Evolutionary conservation across 2,113 vertebrate species (phyloP).

Genomic region (Otis tarda): DNA sequence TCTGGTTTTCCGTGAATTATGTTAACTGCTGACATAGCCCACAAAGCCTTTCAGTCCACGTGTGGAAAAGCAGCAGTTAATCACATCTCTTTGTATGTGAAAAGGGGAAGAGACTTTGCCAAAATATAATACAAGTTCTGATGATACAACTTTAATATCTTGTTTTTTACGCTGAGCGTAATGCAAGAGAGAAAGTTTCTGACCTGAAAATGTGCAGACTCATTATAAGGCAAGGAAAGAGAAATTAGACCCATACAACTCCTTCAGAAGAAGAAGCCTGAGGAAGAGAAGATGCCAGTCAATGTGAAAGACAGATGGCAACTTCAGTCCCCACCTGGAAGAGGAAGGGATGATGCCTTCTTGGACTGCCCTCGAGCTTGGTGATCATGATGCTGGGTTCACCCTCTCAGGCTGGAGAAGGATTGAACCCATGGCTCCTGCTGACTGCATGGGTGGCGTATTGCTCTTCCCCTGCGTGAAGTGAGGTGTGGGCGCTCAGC

Average conservation of each 20-base stretch:
- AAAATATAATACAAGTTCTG: slow-evolving; percentile 12
- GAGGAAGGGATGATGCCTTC: not conserved
- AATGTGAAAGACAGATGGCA: not conserved
- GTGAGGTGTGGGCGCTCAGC: not conserved
- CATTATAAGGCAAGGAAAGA: slow-evolving; percentile 14
- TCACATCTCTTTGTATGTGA: slow-evolving; percentile 28
- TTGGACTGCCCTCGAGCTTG: fast-evolving
- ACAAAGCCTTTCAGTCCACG: slow-evolving; percentile 7
- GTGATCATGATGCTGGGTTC: not conserved
- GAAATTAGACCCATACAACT: not conserved
- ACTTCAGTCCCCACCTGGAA: not conserved
- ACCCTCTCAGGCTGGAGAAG: not conserved
- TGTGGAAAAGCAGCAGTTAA: slow-evolving; percentile 42
- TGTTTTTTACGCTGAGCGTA: not conserved
- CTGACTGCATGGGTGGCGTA: not conserved
- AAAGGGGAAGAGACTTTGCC: not conserved
- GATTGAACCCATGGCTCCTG: not conserved
- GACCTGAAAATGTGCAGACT: slow-evolving; percentile 37
- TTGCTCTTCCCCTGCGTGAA: not conserved
- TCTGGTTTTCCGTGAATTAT: slow-evolving; percentile 36
- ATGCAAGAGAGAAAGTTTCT: slow-evolving; percentile 42
- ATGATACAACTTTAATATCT: slow-evolving; percentile 47
- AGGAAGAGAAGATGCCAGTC: not conserved
- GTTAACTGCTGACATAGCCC: slow-evolving; percentile 16
- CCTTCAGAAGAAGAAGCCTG: not conserved